Percentiles rank a stretch among this genome's conserved stretches.
phyloP scores from a whole-genome alignment of 2,113 vertebrate species.

The Ptilorrhoa leucosticta region DNA sequence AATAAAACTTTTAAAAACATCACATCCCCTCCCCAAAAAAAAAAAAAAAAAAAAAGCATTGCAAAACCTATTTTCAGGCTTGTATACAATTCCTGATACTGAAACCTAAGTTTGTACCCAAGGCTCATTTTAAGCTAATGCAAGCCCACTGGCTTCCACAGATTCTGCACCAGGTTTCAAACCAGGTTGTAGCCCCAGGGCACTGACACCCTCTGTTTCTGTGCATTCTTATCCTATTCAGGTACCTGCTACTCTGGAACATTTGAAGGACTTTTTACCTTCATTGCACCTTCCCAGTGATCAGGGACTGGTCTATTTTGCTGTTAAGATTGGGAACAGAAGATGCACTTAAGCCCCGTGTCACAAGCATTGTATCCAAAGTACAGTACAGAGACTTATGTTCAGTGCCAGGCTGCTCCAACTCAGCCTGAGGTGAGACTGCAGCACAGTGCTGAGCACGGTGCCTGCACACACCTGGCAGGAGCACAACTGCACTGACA shows the following conservation, averaged over 20 bases:
- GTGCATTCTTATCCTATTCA: background rate
- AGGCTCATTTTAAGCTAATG: background rate
- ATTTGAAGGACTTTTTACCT: background rate
- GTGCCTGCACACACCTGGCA: background rate
- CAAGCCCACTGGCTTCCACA: background rate
- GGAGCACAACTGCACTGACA: background rate
- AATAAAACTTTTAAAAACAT: background rate
- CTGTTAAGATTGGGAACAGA: background rate
- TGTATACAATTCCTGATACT: background rate
- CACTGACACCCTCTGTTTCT: background rate
- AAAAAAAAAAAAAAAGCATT: background rate
- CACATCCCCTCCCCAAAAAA: accelerated
- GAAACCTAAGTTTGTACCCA: background rate
- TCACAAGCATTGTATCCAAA: accelerated
- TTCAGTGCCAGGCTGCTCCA: background rate
- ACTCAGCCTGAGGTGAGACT: background rate
- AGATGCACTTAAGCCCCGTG: background rate
- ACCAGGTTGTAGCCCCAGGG: background rate
- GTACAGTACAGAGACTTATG: background rate
- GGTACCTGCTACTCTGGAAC: background rate
- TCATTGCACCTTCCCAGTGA: background rate
- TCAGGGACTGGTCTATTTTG: background rate
- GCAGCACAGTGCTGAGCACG: accelerated
- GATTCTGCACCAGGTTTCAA: background rate
- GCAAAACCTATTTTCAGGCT: background rate